A percentile compares a stretch with the other conserved stretches of the same genome.
Conservation (phyloP, 2,113 vertebrate genomes). For the Apodemus speciosus region DNA sequence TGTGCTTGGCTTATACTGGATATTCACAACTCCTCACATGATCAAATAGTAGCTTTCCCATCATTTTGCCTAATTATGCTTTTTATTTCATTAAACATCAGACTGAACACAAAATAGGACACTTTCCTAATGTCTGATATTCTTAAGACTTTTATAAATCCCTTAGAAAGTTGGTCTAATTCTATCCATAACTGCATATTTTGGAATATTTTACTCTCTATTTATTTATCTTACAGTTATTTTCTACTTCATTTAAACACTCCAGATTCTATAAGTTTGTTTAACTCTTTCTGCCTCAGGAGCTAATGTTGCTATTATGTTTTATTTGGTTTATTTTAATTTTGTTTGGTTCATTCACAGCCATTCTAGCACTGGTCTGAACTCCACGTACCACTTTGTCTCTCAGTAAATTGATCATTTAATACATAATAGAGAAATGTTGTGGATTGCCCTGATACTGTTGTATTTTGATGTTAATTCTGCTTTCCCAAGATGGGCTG, state of each 20-base stretch:
- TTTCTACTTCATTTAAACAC: slow-evolving; percentile 20
- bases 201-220: background rate
- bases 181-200: background rate
- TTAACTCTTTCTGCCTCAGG: slow-evolving; percentile 21
- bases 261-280: background rate
- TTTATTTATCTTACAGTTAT: slow-evolving; percentile 40
- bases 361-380: background rate
- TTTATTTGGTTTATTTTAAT: slow-evolving; percentile 12
- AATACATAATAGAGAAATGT: slow-evolving; percentile 64
- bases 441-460: too few species aligned
- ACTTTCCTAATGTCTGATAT: background rate
- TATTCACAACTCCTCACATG: slow-evolving; percentile 1
- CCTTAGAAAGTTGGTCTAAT: background rate
- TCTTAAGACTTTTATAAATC: background rate
- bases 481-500: too few species aligned
- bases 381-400: background rate
- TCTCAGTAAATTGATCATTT: slow-evolving; percentile 44
- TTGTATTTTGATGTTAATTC: too few species aligned
- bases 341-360: slow-evolving; percentile 24
- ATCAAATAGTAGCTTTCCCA: background rate
- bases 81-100: slow-evolving; percentile 23
- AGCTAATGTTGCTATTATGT: background rate
- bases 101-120: background rate
- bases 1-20: background rate
- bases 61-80: background rate